Evolutionary conservation across 2,113 vertebrate species (phyloP).

Genomic region (Sylvia atricapilla): DNA sequence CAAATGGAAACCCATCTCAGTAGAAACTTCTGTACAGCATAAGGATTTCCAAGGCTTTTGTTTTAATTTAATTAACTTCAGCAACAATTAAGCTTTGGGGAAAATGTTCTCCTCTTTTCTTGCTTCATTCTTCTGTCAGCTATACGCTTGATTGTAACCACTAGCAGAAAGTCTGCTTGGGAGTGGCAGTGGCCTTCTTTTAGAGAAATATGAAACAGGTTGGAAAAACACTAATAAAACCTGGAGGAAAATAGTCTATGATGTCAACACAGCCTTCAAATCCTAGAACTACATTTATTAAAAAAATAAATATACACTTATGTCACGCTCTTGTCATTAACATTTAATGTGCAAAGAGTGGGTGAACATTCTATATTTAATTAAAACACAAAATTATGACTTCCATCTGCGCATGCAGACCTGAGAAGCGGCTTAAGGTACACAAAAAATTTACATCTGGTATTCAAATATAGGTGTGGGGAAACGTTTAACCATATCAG

Average conservation of each 20-base stretch:
- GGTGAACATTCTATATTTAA: conserved; percentile 62
- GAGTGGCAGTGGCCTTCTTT: conserved; percentile 40
- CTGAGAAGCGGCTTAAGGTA: conserved; percentile 30
- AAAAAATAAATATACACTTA: conserved; percentile 69
- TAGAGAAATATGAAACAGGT: conserved; percentile 66
- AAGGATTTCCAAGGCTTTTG: background rate
- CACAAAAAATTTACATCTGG: conserved; percentile 50
- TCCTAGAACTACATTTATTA: conserved; percentile 56
- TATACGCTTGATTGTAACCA: conserved; percentile 19
- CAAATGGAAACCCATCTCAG: background rate
- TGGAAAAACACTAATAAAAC: conserved; percentile 72
- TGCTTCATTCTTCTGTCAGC: conserved; percentile 10
- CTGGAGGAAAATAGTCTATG: conserved; percentile 52
- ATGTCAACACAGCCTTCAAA: conserved; percentile 62
- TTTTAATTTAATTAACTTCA: conserved; percentile 24
- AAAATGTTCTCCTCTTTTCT: background rate
- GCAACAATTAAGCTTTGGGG: background rate
- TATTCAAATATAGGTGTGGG: conserved; percentile 37
- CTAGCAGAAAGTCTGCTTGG: conserved; percentile 21
- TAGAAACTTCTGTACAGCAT: background rate
- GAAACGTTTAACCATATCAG: background rate
- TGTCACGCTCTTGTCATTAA: conserved; percentile 62
- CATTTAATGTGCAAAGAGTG: conserved; percentile 53
- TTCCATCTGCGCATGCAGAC: conserved; percentile 57
- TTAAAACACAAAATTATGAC: conserved; percentile 67